phyloP scores from a whole-genome alignment of 2,888 invertebrate genomes.

The Polyommatus icarus region DNA sequence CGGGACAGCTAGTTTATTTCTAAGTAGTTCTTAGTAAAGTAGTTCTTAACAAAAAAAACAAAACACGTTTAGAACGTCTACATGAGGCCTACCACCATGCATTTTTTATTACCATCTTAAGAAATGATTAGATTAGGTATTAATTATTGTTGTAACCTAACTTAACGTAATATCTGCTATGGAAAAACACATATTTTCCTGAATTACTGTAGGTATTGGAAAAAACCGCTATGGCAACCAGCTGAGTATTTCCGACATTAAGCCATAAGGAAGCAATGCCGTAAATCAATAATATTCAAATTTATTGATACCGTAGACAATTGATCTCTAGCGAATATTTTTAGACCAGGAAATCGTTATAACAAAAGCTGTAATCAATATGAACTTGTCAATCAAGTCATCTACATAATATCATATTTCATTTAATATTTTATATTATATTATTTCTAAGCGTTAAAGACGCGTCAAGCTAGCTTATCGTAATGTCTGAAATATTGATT shows the following conservation, averaged over 20 bases:
- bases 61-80: no score
- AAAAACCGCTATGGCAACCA: neutral
- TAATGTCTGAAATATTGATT: no score
- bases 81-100: no score
- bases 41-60: no score
- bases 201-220: neutral
- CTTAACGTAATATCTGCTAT: neutral
- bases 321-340: conserved; percentile 5
- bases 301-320: conserved; percentile 12
- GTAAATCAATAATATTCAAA: conserved; percentile 6
- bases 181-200: neutral
- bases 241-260: neutral
- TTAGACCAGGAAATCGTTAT: neutral
- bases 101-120: no score
- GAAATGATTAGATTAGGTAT: no score
- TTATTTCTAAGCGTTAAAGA: no score
- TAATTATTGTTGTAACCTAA: no score
- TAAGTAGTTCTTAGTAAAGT: no score
- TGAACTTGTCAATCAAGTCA: conserved; percentile 1
- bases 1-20: no score
- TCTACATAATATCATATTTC: neutral
- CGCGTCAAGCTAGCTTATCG: no score
- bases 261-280: conserved; percentile 14
- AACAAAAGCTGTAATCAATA: neutral
- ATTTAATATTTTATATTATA: neutral